phyloP scores from a whole-genome alignment of 2,113 vertebrate species.

The Ptyas mucosa region DNA sequence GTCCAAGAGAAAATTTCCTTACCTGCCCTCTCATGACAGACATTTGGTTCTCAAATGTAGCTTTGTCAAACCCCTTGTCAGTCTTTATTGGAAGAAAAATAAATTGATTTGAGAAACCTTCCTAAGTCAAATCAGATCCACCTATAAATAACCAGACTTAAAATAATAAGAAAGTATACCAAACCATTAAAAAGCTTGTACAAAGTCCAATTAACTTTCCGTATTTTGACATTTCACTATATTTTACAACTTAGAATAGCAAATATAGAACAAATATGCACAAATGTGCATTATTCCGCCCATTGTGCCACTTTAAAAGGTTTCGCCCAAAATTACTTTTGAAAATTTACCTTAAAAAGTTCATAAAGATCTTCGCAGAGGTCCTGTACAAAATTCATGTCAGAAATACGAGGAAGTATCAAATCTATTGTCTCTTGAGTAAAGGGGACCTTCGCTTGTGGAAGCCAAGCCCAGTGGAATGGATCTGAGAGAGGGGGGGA shows the following conservation, averaged over 20 bases:
- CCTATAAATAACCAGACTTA: conserved; percentile 8
- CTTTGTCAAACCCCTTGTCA: conserved; percentile 92
- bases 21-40: conserved; percentile 99
- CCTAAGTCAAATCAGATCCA: not conserved
- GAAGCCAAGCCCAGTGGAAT: conserved; percentile 97
- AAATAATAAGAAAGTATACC: not conserved
- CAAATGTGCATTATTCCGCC: too few relatives aligned
- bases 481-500: conserved; percentile 74
- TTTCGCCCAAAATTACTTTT: not conserved
- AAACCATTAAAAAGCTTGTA: too few relatives aligned
- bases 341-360: conserved; percentile 85
- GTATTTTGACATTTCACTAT: not conserved
- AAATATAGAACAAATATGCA: not conserved
- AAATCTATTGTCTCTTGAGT: conserved; percentile 91
- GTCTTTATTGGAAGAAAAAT: conserved; percentile 67
- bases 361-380: conserved; percentile 97
- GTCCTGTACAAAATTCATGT: conserved; percentile 98
- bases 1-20: conserved; percentile 50
- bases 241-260: not conserved
- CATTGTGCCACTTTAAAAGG: not conserved
- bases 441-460: conserved; percentile 93
- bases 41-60: conserved; percentile 96
- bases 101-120: conserved; percentile 6
- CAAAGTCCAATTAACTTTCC: not conserved
- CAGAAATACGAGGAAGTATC: conserved; percentile 88